Percentiles rank a stretch among this genome's conserved stretches.
phyloP scores from a whole-genome alignment of 2,113 vertebrate species.

The Vicugna pacos region DNA sequence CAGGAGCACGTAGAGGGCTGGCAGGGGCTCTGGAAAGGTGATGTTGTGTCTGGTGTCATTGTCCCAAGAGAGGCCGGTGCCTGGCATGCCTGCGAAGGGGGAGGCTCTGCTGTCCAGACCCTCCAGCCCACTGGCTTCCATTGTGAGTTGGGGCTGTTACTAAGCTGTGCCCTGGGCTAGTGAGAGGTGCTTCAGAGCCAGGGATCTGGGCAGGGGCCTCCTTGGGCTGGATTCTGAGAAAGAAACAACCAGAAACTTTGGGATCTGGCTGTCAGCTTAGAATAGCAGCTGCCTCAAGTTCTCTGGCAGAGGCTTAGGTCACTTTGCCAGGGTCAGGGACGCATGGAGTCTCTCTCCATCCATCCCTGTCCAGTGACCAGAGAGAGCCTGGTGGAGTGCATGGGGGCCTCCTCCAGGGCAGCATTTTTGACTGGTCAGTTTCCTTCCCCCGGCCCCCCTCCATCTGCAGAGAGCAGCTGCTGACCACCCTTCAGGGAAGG shows the following conservation, averaged over 20 bases:
- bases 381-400: not conserved
- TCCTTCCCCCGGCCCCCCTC: not conserved
- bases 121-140: not conserved
- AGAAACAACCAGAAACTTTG: not conserved
- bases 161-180: not conserved
- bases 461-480: not conserved
- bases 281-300: not conserved
- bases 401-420: not conserved
- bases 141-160: rapidly evolving
- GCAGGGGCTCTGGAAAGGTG: slow-evolving; percentile 76
- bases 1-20: slow-evolving; percentile 90
- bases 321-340: not conserved
- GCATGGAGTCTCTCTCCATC: rapidly evolving
- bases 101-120: not conserved
- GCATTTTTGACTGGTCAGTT: no score
- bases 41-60: slow-evolving; percentile 67
- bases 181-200: not conserved
- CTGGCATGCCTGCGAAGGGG: not conserved
- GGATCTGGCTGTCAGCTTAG: not conserved
- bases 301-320: not conserved
- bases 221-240: slow-evolving; percentile 8
- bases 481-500: not conserved
- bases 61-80: slow-evolving; percentile 54
- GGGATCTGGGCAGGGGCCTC: not conserved
- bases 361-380: no score